These are phyloP conservation scores for Microctenopoma steveboyesi DNA, from an alignment of 2,797 vertebrate genomes.

Conservation along the genomic window DNA sequence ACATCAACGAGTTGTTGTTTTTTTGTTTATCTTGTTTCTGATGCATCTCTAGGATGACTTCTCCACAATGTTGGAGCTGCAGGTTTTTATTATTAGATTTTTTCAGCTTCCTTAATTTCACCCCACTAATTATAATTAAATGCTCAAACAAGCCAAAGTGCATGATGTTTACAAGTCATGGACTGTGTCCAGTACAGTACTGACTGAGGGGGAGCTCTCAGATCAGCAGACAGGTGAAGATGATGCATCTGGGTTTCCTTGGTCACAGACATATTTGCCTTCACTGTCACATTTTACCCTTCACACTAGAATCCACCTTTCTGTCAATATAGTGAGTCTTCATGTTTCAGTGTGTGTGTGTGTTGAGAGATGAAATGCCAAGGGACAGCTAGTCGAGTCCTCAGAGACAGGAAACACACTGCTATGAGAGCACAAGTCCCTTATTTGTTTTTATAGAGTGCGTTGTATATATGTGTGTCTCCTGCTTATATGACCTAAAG, in stretches of 20 bases:
- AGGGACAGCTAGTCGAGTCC: slow-evolving; percentile 4
- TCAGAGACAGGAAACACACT: slow-evolving; percentile 48
- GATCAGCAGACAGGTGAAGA: slow-evolving; percentile 31
- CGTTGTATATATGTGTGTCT: slow-evolving; percentile 46
- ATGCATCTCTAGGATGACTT: no score
- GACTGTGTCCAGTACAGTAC: slow-evolving; percentile 9
- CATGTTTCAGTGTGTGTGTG: slow-evolving; percentile 17
- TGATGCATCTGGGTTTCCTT: slow-evolving; percentile 10
- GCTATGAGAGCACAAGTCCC: slow-evolving; percentile 32
- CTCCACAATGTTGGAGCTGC: no score
- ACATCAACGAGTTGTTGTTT: no score
- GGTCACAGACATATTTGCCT: slow-evolving; percentile 14
- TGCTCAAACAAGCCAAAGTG: background rate
- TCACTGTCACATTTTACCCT: slow-evolving; percentile 1
- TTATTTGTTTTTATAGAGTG: slow-evolving; percentile 59
- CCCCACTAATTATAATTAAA: slow-evolving; percentile 5
- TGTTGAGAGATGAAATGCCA: background rate
- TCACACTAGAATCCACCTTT: background rate
- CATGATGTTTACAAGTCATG: background rate
- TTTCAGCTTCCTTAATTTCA: background rate
- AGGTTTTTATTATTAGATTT: no score
- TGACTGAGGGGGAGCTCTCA: slow-evolving; percentile 16
- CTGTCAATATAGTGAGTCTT: slow-evolving; percentile 6
- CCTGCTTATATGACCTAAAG: slow-evolving; percentile 47
- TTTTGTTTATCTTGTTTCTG: no score